Evolutionary conservation across 2,888 invertebrate species (phyloP).

Genomic region (Suillia variegata): DNA sequence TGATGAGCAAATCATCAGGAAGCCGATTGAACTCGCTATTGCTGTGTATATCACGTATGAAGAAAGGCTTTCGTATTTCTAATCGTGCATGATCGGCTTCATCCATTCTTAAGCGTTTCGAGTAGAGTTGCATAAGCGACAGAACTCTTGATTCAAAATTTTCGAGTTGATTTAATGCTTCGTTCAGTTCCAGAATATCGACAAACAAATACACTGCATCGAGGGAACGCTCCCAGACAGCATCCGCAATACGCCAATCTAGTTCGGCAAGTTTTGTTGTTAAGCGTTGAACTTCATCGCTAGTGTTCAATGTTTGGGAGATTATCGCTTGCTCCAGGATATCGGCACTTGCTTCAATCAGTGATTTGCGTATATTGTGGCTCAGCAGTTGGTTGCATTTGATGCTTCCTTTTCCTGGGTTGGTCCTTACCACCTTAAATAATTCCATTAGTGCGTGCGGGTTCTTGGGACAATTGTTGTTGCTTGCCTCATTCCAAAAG

Average conservation of each 20-base stretch:
- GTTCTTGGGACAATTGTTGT: constrained; percentile 26
- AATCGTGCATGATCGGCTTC: background rate
- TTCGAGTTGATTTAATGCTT: constrained; percentile 5
- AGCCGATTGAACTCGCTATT: background rate
- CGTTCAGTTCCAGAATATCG: constrained; percentile 12
- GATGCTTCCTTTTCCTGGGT: background rate
- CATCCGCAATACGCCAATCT: constrained; percentile 20
- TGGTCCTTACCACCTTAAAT: background rate
- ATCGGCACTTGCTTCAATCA: constrained; percentile 13
- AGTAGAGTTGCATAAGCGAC: background rate
- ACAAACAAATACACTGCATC: constrained; percentile 26
- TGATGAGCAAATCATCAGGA: background rate
- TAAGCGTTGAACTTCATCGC: constrained; percentile 11
- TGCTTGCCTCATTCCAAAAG: constrained; percentile 26
- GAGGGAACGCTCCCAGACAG: constrained; percentile 22
- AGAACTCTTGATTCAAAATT: constrained; percentile 3
- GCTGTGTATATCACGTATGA: background rate
- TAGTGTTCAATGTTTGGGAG: background rate
- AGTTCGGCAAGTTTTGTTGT: constrained; percentile 14
- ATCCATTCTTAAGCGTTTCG: too few relatives aligned
- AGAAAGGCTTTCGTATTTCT: background rate
- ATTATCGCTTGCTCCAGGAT: constrained; percentile 29
- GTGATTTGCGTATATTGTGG: constrained; percentile 13
- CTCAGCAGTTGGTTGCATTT: background rate
- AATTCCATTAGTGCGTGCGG: constrained; percentile 20